These are phyloP conservation scores for Limnephilus marmoratus DNA, from an alignment of 2,888 invertebrate species.

Conservation along the genomic window DNA sequence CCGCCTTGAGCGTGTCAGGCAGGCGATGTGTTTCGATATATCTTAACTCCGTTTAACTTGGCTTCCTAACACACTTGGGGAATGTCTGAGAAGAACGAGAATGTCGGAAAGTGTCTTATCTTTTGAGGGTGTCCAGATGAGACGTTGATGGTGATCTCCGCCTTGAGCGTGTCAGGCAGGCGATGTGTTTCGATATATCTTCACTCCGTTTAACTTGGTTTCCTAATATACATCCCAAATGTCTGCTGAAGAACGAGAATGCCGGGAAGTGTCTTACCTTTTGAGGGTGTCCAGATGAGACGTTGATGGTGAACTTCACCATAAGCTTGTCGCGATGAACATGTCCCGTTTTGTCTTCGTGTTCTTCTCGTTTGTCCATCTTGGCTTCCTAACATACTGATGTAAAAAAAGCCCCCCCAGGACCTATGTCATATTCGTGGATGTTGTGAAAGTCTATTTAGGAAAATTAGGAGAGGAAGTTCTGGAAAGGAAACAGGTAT, in stretches of 20 bases:
- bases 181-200: constrained; percentile 94
- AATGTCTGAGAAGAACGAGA: no score
- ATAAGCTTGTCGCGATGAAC: constrained; percentile 96
- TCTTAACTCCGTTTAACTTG: constrained; percentile 86
- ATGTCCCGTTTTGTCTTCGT: constrained; percentile 98
- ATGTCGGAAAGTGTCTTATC: constrained; percentile 64
- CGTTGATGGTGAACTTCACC: constrained; percentile 99
- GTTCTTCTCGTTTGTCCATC: constrained; percentile 95
- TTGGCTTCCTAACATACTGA: constrained; percentile 83
- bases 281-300: constrained; percentile 98
- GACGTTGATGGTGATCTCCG: constrained; percentile 99
- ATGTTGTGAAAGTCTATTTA: no score
- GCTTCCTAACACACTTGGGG: no score
- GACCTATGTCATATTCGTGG: no score
- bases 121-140: constrained; percentile 97
- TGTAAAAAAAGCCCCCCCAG: no score
- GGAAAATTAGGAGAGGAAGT: no score
- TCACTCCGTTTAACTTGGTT: constrained; percentile 81
- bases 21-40: constrained; percentile 89
- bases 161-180: constrained; percentile 80
- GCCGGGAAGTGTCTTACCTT: constrained; percentile 70
- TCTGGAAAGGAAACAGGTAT: no score
- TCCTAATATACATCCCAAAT: no score
- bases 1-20: constrained; percentile 85
- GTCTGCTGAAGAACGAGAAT: no score